Evolutionary conservation across 2,797 vertebrate genomes (phyloP).

Genomic region (Brachyrhaphis roseni): DNA sequence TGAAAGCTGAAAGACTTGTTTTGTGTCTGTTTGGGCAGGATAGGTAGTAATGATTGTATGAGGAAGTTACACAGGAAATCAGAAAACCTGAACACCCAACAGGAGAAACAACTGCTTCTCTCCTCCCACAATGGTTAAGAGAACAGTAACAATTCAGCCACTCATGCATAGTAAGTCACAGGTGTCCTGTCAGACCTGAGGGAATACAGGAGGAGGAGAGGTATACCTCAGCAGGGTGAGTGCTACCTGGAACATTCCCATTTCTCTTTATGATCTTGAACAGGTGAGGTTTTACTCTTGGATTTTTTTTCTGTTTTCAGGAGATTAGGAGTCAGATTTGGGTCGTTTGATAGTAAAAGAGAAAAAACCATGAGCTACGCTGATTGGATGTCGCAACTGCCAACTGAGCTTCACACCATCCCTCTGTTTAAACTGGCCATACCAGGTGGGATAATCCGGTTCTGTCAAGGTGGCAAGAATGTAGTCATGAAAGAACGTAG

Average conservation of each 20-base stretch:
- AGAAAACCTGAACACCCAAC: conserved; percentile 9
- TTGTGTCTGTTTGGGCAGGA: neutral
- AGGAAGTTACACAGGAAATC: conserved; percentile 12
- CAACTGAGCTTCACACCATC: conserved; percentile 31
- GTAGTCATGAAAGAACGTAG: neutral
- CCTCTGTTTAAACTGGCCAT: conserved; percentile 58
- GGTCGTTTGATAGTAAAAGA: neutral
- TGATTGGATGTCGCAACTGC: conserved; percentile 69
- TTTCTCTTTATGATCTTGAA: neutral
- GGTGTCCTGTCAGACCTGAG: conserved; percentile 1
- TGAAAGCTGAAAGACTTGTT: neutral
- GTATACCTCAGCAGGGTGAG: conserved; percentile 16
- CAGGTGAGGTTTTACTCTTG: neutral
- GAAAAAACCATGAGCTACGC: neutral
- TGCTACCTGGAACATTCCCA: neutral
- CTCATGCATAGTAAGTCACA: neutral
- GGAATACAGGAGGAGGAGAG: neutral
- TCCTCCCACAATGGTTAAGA: neutral
- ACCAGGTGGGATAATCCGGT: conserved; percentile 52
- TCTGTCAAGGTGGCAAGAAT: neutral
- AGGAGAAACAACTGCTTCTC: accelerated
- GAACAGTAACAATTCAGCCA: neutral
- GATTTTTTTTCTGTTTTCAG: neutral
- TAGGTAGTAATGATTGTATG: conserved; percentile 12
- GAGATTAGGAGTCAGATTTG: neutral